These are phyloP conservation scores for Pterocles burchelli DNA, from an alignment of 2,113 vertebrate genomes.

Conservation along the genomic window DNA sequence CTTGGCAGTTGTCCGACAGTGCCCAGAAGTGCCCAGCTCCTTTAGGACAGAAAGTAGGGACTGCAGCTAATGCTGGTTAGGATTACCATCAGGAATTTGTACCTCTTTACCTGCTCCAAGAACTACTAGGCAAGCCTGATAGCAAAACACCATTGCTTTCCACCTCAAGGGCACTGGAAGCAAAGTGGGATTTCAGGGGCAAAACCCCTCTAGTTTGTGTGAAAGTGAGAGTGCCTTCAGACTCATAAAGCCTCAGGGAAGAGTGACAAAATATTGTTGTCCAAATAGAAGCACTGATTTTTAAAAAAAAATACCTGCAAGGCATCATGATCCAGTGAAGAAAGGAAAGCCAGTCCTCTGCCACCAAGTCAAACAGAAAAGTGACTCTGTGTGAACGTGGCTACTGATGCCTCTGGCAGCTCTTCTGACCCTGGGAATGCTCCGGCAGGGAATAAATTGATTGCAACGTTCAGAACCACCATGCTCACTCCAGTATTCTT, in stretches of 20 bases:
- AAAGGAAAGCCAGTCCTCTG: neutral
- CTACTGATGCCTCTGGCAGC: neutral
- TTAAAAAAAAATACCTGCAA: neutral
- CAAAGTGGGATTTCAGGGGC: neutral
- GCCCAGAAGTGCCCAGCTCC: neutral
- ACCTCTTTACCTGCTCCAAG: neutral
- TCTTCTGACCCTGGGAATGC: neutral
- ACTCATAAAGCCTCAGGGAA: neutral
- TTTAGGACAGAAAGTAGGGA: neutral
- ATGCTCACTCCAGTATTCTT: neutral
- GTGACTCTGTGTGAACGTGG: neutral
- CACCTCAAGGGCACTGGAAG: neutral
- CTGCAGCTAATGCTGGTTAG: rapidly evolving
- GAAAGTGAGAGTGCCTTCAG: neutral
- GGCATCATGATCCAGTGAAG: neutral
- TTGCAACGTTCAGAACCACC: rapidly evolving
- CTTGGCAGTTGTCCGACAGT: neutral
- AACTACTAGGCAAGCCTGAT: neutral
- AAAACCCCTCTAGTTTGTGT: neutral
- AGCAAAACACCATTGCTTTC: neutral
- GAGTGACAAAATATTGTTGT: neutral
- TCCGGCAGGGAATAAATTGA: neutral
- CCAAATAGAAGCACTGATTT: neutral
- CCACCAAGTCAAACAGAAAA: neutral
- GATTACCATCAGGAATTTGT: neutral